phyloP scores from a whole-genome alignment of 1,140 invertebrate genomes.

The Pectinophora gossypiella region DNA sequence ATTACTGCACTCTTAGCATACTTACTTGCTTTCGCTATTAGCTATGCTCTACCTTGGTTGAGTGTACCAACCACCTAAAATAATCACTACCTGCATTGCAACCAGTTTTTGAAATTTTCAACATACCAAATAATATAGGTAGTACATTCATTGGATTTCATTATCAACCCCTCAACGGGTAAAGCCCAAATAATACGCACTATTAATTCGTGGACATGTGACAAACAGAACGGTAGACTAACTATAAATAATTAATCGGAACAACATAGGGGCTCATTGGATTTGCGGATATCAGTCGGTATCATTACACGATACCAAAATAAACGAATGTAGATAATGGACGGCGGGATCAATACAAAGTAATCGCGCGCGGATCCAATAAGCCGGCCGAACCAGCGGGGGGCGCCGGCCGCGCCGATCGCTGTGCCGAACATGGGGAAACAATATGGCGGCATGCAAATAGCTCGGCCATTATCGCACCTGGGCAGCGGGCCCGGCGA shows the following conservation, averaged over 20 bases:
- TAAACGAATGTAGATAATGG: conserved; percentile 73
- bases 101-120: too few species aligned
- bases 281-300: conserved; percentile 48
- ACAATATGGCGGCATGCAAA: conserved; percentile 75
- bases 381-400: conserved; percentile 69
- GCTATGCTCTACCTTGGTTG: too few species aligned
- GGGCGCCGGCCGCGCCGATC: conserved; percentile 49
- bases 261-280: conserved; percentile 26
- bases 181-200: too few species aligned
- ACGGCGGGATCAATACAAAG: conserved; percentile 71
- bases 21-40: too few species aligned
- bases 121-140: too few species aligned
- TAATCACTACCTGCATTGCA: too few species aligned
- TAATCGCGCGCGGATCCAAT: conserved; percentile 72
- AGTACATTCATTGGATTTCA: too few species aligned
- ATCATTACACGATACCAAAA: conserved; percentile 66
- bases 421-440: conserved; percentile 63
- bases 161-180: too few species aligned
- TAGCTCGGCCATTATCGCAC: conserved; percentile 73
- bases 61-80: too few species aligned
- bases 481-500: conserved; percentile 62
- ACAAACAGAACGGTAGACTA: background rate
- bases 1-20: too few species aligned
- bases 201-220: background rate
- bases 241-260: background rate